A percentile compares a stretch with the other conserved stretches of the same genome.
phyloP scores from a whole-genome alignment of 2,888 invertebrate species.

The Taenaris catops region DNA sequence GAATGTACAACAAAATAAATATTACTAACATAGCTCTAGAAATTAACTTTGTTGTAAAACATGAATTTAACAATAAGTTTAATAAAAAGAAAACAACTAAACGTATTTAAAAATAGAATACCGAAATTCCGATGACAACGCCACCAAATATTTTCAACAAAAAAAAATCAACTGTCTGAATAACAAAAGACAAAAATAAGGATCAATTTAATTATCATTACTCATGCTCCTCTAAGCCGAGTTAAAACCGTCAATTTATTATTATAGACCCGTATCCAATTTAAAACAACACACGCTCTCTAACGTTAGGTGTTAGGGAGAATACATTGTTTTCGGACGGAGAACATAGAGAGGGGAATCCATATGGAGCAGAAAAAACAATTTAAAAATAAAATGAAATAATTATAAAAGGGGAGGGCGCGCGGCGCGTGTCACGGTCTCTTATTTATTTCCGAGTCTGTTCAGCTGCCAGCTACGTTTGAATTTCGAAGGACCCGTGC shows the following conservation, averaged over 20 bases:
- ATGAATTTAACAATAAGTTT: too few species aligned
- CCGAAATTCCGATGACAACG: too few species aligned
- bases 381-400: constrained; percentile 80
- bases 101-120: too few species aligned
- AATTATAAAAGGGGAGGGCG: constrained; percentile 73
- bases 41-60: too few species aligned
- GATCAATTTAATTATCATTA: constrained; percentile 76
- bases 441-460: constrained; percentile 62
- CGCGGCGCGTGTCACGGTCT: constrained; percentile 67
- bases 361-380: constrained; percentile 73
- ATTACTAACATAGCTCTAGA: too few species aligned
- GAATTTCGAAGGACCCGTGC: constrained; percentile 49
- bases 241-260: constrained; percentile 77
- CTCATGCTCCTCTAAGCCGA: constrained; percentile 62
- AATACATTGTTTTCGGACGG: constrained; percentile 64
- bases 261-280: constrained; percentile 79
- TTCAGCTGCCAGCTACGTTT: constrained; percentile 56
- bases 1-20: too few species aligned
- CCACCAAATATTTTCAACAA: too few species aligned
- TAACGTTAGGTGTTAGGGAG: constrained; percentile 54
- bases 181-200: constrained; percentile 42
- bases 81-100: too few species aligned
- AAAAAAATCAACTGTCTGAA: constrained; percentile 7
- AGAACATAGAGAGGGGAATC: constrained; percentile 66
- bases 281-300: constrained; percentile 70